Conservation (phyloP, 2,888 invertebrate genomes). For the Hedychridium roseum region DNA sequence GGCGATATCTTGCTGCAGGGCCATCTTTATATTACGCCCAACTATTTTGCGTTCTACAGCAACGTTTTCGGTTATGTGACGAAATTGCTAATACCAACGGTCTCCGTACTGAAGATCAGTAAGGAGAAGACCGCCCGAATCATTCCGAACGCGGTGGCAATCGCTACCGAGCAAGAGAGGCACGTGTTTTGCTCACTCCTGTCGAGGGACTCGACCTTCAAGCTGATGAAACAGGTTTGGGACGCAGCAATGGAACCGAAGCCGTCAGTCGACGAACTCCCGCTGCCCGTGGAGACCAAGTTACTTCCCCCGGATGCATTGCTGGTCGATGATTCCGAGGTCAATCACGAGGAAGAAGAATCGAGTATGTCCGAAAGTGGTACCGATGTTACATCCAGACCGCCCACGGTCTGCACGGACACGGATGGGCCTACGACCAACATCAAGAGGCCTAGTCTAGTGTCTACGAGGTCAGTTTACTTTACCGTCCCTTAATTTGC, state of each 20-base stretch:
- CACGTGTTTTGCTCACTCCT: slow-evolving; percentile 91
- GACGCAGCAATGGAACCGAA: slow-evolving; percentile 68
- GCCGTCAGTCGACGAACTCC: slow-evolving; percentile 61
- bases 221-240: slow-evolving; percentile 88
- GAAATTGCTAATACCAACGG: slow-evolving; percentile 89
- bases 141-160: slow-evolving; percentile 93
- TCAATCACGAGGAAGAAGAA: slow-evolving; percentile 60
- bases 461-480: too few relatives aligned
- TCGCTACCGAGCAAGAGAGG: slow-evolving; percentile 81
- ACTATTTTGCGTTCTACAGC: slow-evolving; percentile 95
- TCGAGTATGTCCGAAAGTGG: slow-evolving; percentile 64
- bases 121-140: slow-evolving; percentile 94
- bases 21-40: slow-evolving; percentile 91
- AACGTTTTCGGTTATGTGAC: slow-evolving; percentile 95
- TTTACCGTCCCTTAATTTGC: too few relatives aligned
- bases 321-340: slow-evolving; percentile 55
- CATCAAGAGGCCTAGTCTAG: slow-evolving; percentile 45
- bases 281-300: slow-evolving; percentile 47
- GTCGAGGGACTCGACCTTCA: slow-evolving; percentile 87
- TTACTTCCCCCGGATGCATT: slow-evolving; percentile 46
- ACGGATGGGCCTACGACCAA: slow-evolving; percentile 43
- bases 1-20: slow-evolving; percentile 93
- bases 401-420: slow-evolving; percentile 55
- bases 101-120: slow-evolving; percentile 84
- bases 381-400: slow-evolving; percentile 58